A percentile compares a stretch with the other conserved stretches of the same genome.
Evolutionary conservation across 2,797 vertebrate species (phyloP).

Genomic region (Oryzias sinensis): DNA sequence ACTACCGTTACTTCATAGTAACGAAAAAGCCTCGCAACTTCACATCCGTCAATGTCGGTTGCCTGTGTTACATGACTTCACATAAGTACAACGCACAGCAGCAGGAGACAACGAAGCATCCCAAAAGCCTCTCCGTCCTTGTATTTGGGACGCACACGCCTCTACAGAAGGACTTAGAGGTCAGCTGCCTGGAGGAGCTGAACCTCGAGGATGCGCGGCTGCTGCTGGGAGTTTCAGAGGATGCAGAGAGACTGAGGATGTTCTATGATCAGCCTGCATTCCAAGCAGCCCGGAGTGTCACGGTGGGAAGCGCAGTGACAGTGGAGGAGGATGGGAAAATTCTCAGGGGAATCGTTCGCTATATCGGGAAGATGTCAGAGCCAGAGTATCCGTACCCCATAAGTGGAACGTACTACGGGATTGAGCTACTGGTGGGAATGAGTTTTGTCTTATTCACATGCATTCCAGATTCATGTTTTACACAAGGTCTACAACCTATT

Average conservation of each 20-base stretch:
- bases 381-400: fast-evolving
- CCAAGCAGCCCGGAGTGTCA: slow-evolving; percentile 46
- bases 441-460: too few relatives aligned
- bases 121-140: slow-evolving; percentile 21
- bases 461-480: too few relatives aligned
- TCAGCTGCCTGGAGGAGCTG: slow-evolving; percentile 47
- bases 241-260: slow-evolving; percentile 63
- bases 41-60: slow-evolving; percentile 35
- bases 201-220: slow-evolving; percentile 37
- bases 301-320: slow-evolving; percentile 37
- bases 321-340: slow-evolving; percentile 56
- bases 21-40: slow-evolving; percentile 13
- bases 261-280: slow-evolving; percentile 59
- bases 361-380: slow-evolving; percentile 57
- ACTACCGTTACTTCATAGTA: slow-evolving; percentile 75
- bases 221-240: slow-evolving; percentile 63
- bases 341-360: slow-evolving; percentile 72
- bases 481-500: too few relatives aligned
- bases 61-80: slow-evolving; percentile 62
- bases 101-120: neutral
- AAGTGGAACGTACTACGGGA: slow-evolving; percentile 70
- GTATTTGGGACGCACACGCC: fast-evolving
- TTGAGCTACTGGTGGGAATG: slow-evolving; percentile 81
- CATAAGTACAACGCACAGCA: neutral
- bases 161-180: fast-evolving